phyloP scores from a whole-genome alignment of 2,113 vertebrate species.

The human (Homo sapiens) region GRCh38 chr2:33832001-33832500 shows the following conservation, averaged over 20 bases:
- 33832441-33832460: background rate
- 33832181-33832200: background rate
- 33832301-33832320: background rate
- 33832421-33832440: background rate
- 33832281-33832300: background rate
- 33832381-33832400: background rate
- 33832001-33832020: background rate
- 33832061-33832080: background rate
- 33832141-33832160: background rate
- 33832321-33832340: background rate
- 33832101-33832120: background rate
- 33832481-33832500: background rate
- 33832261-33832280: background rate
- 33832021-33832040: background rate
- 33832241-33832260: background rate
- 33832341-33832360: background rate
- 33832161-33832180: background rate
- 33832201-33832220: background rate
- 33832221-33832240: background rate
- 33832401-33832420: background rate
- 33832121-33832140: background rate
- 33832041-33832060: conserved; percentile 14
- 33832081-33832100: background rate
- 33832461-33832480: background rate
- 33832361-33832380: background rate